phyloP scores from a whole-genome alignment of 2,888 invertebrate genomes.

The Alsophila aescularia region DNA sequence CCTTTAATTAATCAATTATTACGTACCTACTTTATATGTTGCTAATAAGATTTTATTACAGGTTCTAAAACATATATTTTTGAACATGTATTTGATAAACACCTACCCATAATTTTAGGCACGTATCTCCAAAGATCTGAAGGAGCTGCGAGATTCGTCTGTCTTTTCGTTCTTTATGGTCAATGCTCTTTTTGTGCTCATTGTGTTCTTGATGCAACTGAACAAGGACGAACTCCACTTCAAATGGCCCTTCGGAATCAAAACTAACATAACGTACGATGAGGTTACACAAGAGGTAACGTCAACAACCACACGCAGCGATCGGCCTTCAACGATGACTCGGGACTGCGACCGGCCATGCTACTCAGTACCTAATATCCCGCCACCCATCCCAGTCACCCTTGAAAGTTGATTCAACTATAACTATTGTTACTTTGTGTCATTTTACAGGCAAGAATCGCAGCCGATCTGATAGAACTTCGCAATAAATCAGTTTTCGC shows the following conservation, averaged over 20 bases:
- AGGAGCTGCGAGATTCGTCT: slow-evolving; percentile 97
- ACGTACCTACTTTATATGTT: slow-evolving; percentile 1
- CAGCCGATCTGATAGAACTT: slow-evolving; percentile 95
- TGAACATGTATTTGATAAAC: slow-evolving; percentile 45
- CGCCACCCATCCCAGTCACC: slow-evolving; percentile 74
- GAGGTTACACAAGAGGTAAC: slow-evolving; percentile 96
- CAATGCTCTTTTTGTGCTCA: slow-evolving; percentile 99
- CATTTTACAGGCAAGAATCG: slow-evolving; percentile 92
- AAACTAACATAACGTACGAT: slow-evolving; percentile 96
- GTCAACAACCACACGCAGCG: slow-evolving; percentile 73
- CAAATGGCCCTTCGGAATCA: slow-evolving; percentile 98
- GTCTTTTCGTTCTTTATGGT: slow-evolving; percentile 99
- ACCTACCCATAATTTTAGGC: slow-evolving; percentile 88
- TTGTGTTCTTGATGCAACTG: slow-evolving; percentile 98
- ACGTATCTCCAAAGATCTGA: slow-evolving; percentile 94
- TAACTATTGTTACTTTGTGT: slow-evolving; percentile 72
- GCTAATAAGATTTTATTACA: slow-evolving; percentile 54
- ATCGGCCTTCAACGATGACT: slow-evolving; percentile 82
- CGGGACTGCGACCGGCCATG: slow-evolving; percentile 45
- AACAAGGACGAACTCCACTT: slow-evolving; percentile 98
- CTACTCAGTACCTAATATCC: slow-evolving; percentile 6
- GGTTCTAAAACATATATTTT: slow-evolving; percentile 37
- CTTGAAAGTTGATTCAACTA: slow-evolving; percentile 80
- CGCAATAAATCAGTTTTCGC: slow-evolving; percentile 98
- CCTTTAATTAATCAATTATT: not conserved